Evolutionary conservation across 2,888 invertebrate genomes (phyloP), one percentile per base, ranked within the genome.

Genomic region (Chamaedrilus cognettii): DNA sequence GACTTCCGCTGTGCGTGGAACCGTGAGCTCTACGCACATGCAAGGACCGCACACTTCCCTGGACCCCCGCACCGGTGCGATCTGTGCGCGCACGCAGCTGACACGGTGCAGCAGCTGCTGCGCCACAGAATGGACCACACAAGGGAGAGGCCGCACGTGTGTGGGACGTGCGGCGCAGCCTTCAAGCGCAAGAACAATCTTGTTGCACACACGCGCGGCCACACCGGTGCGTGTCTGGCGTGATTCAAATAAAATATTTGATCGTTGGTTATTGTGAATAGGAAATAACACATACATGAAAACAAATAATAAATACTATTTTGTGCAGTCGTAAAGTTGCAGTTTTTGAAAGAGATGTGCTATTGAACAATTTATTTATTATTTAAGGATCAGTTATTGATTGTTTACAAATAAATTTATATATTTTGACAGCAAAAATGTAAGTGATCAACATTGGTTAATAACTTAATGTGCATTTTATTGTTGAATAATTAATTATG

Each of bases 141-240:
- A 2, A 83, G 85, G 60, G 85, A 86, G 42, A 75, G 85, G 3
- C 86, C 85, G 2, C 85, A 80, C 76, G 80, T 82, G 65, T 87
- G 87, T 75, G 84, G 85, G 31, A 83, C 87, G 72, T 89, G 88
- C 83, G 86, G 86, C 23, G 87, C 86, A 76, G 86, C 87, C 72
- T 88, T 88, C 75, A 84, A 88, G 60, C 85, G 86, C 30, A 87
- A 87, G 78, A 86, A 87, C 66, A 88, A 88, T 75, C 85, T 88
- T 60, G 81, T 86, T 23, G 85, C 87, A 0, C 89, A 89, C 78
- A 84, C 87, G 76, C 85, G 87, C 75, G 84, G 86, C 67, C 89
- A 89, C 78, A n/a, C n/a, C n/a, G n/a, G n/a, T n/a, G n/a, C n/a
- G n/a, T n/a, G n/a, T n/a, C n/a, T n/a, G n/a, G n/a, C n/a, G n/a